Conservation (phyloP, 2,113 vertebrate species). For the Blennius ocellaris region DNA sequence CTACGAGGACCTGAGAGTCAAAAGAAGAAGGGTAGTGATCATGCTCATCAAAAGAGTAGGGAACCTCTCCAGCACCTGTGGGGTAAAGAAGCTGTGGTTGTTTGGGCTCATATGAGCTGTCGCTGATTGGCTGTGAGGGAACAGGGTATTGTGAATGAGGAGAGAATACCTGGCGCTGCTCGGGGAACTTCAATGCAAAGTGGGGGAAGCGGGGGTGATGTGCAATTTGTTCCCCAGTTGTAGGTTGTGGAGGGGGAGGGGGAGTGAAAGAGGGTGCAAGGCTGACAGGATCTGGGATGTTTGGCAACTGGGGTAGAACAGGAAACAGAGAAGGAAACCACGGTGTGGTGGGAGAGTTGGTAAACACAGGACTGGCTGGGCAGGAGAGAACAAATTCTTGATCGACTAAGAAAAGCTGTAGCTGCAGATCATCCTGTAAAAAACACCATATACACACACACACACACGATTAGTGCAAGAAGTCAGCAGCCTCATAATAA, state of each 20-base stretch:
- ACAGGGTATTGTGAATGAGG: slow-evolving; percentile 19
- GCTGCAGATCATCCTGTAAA: slow-evolving; percentile 56
- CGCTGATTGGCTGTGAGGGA: slow-evolving; percentile 3
- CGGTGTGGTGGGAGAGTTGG: background rate
- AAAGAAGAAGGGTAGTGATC: background rate
- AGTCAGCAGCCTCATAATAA: background rate
- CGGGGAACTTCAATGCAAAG: slow-evolving; percentile 14
- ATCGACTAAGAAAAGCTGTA: slow-evolving; percentile 59
- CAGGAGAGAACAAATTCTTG: slow-evolving; percentile 72
- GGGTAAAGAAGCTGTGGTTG: background rate
- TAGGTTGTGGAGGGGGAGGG: slow-evolving; percentile 11
- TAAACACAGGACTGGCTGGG: slow-evolving; percentile 24
- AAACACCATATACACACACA: background rate
- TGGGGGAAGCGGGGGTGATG: slow-evolving; percentile 16
- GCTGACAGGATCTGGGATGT: slow-evolving; percentile 9
- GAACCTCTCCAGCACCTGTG: background rate
- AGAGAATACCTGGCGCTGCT: slow-evolving; percentile 36
- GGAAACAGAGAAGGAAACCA: slow-evolving; percentile 6
- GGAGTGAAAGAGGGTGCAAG: background rate
- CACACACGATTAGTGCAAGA: background rate
- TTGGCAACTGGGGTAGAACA: slow-evolving; percentile 18
- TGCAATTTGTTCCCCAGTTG: slow-evolving; percentile 13
- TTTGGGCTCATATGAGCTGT: background rate
- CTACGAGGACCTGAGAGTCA: background rate
- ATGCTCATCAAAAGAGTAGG: background rate